Evolutionary conservation across 1,140 invertebrate genomes (phyloP).

Genomic region (Maconellicoccus hirsutus): DNA sequence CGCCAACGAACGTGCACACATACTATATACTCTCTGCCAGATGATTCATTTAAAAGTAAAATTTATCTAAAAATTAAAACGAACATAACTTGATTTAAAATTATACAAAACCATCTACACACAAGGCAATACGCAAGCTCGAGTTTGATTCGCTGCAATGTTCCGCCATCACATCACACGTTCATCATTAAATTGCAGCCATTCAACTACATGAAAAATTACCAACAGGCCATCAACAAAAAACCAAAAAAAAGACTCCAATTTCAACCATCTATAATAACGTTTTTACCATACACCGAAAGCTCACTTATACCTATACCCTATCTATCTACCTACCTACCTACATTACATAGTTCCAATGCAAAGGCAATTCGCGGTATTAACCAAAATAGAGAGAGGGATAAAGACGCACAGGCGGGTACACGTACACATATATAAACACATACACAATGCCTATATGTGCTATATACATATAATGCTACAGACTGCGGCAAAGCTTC

Average conservation of each 20-base stretch:
- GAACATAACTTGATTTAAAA: background rate
- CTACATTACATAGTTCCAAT: background rate
- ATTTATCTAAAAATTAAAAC: background rate
- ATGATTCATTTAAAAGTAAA: conserved; percentile 10
- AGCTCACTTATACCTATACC: too few relatives aligned
- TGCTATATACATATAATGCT: background rate
- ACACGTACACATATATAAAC: background rate
- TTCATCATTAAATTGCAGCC: too few relatives aligned
- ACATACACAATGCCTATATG: background rate
- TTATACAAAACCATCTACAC: background rate
- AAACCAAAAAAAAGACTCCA: too few relatives aligned
- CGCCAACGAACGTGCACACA: background rate
- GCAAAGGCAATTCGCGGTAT: conserved; percentile 14
- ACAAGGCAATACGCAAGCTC: too few relatives aligned
- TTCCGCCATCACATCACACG: too few relatives aligned
- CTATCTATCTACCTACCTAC: background rate
- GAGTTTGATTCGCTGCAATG: too few relatives aligned
- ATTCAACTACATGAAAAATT: too few relatives aligned
- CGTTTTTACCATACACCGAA: too few relatives aligned
- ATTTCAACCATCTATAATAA: too few relatives aligned
- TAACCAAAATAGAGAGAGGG: background rate
- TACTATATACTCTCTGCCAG: background rate
- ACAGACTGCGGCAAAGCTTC: conserved; percentile 15
- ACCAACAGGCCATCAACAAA: too few relatives aligned
- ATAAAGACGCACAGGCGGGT: background rate